These are phyloP conservation scores for Habropoda laboriosa DNA, from an alignment of 1,140 invertebrate genomes.

Conservation along the genomic window DNA sequence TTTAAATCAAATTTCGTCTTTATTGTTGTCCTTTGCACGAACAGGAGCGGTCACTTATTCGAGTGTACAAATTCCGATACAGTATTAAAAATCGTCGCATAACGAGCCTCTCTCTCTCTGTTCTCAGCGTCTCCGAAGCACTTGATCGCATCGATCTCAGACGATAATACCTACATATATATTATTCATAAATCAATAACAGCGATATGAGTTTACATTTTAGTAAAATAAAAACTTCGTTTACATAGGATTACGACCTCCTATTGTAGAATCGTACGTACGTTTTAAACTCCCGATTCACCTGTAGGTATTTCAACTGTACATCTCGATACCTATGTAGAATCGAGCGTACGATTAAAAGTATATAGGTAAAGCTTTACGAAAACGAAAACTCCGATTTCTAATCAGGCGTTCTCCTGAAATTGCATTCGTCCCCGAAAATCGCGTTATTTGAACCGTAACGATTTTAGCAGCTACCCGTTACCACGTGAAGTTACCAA, in stretches of 20 bases:
- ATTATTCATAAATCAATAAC: conserved; percentile 39
- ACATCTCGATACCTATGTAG: neutral
- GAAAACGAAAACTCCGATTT: neutral
- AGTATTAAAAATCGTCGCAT: conserved; percentile 20
- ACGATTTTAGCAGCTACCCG: conserved; percentile 42
- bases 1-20: conserved; percentile 19
- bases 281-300: neutral
- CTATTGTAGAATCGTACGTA: neutral
- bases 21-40: conserved; percentile 13
- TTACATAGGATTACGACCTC: neutral
- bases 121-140: neutral
- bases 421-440: conserved; percentile 23
- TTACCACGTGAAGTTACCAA: conserved; percentile 28
- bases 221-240: conserved; percentile 12
- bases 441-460: neutral
- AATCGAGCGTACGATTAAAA: neutral
- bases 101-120: neutral
- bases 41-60: conserved; percentile 16
- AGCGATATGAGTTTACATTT: conserved; percentile 38
- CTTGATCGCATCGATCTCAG: neutral
- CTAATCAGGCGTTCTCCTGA: neutral
- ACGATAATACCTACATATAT: conserved; percentile 31
- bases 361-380: neutral
- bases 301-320: neutral
- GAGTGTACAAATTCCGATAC: conserved; percentile 18